Conservation (phyloP, 2,113 vertebrate genomes). For the Archilochus colubris region DNA sequence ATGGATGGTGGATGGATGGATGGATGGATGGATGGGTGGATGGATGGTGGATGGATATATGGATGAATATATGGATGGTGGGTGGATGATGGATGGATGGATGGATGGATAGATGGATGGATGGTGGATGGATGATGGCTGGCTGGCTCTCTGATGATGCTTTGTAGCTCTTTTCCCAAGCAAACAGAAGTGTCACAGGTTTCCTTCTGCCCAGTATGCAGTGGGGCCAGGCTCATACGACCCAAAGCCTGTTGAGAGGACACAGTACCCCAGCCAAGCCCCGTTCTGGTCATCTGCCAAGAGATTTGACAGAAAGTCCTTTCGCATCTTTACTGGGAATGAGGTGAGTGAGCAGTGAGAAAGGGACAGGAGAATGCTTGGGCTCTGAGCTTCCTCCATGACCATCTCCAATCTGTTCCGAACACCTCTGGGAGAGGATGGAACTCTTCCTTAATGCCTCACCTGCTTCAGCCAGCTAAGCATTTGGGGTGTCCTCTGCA, state of each 20-base stretch:
- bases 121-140: no score
- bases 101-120: no score
- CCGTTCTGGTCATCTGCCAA: conserved; percentile 74
- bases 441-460: neutral
- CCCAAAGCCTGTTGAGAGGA: conserved; percentile 9
- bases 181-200: neutral
- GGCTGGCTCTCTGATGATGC: fast-evolving
- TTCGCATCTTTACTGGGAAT: conserved; percentile 31
- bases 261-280: neutral
- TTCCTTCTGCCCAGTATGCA: conserved; percentile 18
- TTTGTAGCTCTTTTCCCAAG: neutral
- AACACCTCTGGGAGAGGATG: neutral
- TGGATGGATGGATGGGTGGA: neutral
- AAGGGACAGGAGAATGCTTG: neutral
- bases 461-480: neutral
- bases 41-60: no score
- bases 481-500: neutral
- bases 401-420: neutral
- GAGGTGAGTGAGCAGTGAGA: conserved; percentile 43
- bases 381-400: neutral
- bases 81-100: neutral
- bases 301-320: conserved; percentile 21
- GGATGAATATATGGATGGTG: neutral
- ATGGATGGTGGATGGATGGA: neutral
- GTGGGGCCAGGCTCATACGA: conserved; percentile 69